Base-by-base conservation (phyloP, 2,797 vertebrate species). In the Epinephelus awoara region DNA sequence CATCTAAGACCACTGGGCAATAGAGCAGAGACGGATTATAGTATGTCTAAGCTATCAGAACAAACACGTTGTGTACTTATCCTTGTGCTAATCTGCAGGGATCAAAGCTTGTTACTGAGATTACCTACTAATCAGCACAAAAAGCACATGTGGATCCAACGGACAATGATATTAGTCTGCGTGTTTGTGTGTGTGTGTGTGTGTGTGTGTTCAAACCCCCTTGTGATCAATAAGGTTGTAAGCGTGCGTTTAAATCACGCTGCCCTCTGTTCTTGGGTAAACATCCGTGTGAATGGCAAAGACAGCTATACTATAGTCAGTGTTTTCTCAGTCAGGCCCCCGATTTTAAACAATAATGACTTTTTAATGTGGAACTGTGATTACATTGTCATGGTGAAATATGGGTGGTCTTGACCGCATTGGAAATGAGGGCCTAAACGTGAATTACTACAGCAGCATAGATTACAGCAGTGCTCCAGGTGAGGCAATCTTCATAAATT, bases 311-410 rank as follows among this genome's bases (percentile, higher is more conserved):
- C 80, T 96, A 96, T 95, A 96, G 97, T 94, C 96, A 96, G 97
- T 97, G 97, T 98, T 99, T 98, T 97, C 85, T 96, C 96, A 96
- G 97, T 95, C 96, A 95, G 96, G 95, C 95, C 95, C 92, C 93
- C 85, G 94, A 97, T 97, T 98, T 98, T 99, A 98, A 99, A 99
- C 98, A 99, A 99, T 99, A 99, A 99, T 99, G 98, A 99, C 98
- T 99, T 98, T 99, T 99, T 99, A 99, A 99, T 99, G 97, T 95
- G 97, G 95, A 96, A 96, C 97, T 97, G 97, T 98, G 98, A 99
- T 99, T 99, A 99, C 98, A 97, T 96, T 99, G 98, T 98, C 98
- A 99, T 89, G 70, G 96, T 98, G 97, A 99, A 98, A 98, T 98
- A 99, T 94, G 93, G 93, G 72, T 91, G 92, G 84, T 96, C 96